These are phyloP conservation scores for Papilio polyxenes DNA, from an alignment of 1,140 invertebrate genomes.

Conservation along the genomic window DNA sequence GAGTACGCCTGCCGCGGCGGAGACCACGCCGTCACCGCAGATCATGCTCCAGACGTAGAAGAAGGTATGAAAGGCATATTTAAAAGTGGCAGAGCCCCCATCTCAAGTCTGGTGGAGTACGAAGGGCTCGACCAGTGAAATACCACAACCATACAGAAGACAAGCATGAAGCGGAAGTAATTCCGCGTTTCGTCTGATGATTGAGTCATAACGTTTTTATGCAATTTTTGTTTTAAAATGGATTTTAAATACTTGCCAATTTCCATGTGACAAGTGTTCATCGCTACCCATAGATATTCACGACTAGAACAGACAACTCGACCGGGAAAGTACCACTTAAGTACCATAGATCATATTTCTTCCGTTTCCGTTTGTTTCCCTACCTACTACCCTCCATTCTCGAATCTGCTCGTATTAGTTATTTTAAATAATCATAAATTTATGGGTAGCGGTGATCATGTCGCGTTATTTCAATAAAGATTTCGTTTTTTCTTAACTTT, in stretches of 20 bases:
- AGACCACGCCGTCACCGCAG: conserved; percentile 39
- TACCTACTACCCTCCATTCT: neutral
- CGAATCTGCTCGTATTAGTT: no score
- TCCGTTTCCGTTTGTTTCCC: no score
- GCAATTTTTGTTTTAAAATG: no score
- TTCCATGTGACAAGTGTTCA: neutral
- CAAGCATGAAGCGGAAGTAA: no score
- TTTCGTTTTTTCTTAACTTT: neutral
- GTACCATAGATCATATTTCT: neutral
- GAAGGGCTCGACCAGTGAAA: no score
- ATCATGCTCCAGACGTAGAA: conserved; percentile 40
- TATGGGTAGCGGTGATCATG: neutral
- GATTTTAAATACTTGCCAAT: no score
- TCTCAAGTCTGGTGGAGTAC: no score
- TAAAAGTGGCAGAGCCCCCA: no score
- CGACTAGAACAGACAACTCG: neutral
- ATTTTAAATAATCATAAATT: neutral
- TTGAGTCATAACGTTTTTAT: no score
- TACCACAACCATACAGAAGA: no score
- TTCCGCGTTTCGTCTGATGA: no score
- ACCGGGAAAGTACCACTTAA: neutral
- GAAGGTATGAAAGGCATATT: conserved; percentile 29
- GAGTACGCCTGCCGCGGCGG: conserved; percentile 46
- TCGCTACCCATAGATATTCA: neutral
- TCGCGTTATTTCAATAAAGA: neutral